Evolutionary conservation across 2,113 vertebrate genomes (phyloP).

Genomic region (Cettia cetti): DNA sequence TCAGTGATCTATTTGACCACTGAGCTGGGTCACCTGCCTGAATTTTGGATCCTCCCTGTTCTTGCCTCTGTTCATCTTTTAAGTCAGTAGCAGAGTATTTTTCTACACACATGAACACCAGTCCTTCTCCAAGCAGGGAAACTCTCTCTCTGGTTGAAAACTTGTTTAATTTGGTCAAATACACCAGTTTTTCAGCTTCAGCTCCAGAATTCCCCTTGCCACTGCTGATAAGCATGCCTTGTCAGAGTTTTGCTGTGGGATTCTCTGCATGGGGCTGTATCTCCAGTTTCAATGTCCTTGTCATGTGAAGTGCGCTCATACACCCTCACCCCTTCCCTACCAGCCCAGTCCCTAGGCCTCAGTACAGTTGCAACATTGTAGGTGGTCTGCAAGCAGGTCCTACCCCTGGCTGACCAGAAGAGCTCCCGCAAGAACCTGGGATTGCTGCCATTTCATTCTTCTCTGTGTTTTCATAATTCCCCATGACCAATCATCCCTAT

Average conservation of each 20-base stretch:
- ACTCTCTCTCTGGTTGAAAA: neutral
- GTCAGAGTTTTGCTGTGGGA: neutral
- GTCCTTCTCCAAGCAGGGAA: neutral
- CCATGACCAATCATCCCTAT: neutral
- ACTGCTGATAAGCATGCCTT: neutral
- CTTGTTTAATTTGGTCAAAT: neutral
- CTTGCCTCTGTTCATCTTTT: neutral
- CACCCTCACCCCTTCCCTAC: accelerated
- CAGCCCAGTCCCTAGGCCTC: neutral
- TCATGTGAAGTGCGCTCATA: accelerated
- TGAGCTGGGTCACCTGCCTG: neutral
- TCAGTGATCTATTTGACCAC: neutral
- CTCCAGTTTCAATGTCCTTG: neutral
- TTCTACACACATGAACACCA: neutral
- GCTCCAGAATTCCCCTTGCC: neutral
- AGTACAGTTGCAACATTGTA: neutral
- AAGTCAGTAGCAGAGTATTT: neutral
- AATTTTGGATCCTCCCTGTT: neutral
- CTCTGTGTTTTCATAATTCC: neutral
- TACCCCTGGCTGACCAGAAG: neutral
- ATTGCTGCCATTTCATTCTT: neutral
- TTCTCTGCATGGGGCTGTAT: neutral
- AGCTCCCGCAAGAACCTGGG: neutral
- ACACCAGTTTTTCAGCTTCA: neutral
- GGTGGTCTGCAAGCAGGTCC: neutral